Conservation (phyloP, 2,888 invertebrate genomes). For the Hymenopus coronatus region DNA sequence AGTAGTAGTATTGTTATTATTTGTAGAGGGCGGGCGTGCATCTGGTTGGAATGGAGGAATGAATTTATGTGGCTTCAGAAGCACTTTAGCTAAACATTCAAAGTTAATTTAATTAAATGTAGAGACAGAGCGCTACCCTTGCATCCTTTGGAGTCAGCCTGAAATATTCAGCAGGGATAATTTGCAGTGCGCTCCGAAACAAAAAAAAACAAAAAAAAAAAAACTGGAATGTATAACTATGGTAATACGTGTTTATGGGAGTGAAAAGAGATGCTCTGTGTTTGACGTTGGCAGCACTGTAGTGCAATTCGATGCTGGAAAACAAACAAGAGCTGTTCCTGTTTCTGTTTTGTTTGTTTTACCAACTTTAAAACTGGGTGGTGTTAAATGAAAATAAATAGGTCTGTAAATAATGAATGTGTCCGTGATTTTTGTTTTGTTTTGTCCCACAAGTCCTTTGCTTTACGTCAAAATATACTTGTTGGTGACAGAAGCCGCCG, state of each 20-base stretch:
- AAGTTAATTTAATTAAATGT: background rate
- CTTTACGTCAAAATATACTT: background rate
- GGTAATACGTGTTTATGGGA: background rate
- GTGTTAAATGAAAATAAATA: background rate
- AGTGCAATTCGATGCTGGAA: background rate
- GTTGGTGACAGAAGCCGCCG: too few relatives aligned
- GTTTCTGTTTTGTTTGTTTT: background rate
- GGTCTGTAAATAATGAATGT: background rate
- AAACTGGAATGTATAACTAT: background rate
- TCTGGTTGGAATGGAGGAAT: background rate
- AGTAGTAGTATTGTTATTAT: background rate
- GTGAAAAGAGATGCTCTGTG: background rate
- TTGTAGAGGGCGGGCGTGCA: background rate
- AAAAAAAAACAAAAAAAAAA: background rate
- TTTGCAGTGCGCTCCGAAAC: background rate
- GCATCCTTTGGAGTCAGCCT: background rate
- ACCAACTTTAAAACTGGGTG: background rate
- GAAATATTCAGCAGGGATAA: background rate
- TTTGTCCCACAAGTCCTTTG: background rate
- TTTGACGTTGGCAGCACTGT: background rate
- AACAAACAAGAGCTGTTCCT: background rate
- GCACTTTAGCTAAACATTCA: background rate
- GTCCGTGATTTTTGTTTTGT: background rate
- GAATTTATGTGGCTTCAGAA: background rate
- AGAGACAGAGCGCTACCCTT: background rate